Percentiles rank a stretch among this genome's conserved stretches.
phyloP scores from a whole-genome alignment of 2,888 invertebrate genomes.

The Mythimna loreyi region DNA sequence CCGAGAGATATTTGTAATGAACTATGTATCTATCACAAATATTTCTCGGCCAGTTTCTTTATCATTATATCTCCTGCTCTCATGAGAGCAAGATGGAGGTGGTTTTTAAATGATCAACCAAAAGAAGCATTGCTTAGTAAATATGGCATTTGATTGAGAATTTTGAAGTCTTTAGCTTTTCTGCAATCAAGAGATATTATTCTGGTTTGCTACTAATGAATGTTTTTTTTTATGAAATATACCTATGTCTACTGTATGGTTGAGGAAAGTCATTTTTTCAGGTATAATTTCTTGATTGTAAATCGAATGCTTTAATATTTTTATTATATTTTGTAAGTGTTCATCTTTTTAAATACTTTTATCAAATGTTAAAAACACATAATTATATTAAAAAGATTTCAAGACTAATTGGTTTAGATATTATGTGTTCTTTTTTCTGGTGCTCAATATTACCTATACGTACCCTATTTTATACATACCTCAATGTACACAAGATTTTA shows the following conservation, averaged over 20 bases:
- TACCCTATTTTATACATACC: slow-evolving; percentile 31
- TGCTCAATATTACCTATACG: slow-evolving; percentile 48
- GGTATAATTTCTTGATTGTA: neutral
- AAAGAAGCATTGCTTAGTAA: no score
- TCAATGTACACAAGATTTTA: slow-evolving; percentile 45
- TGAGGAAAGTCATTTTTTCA: neutral
- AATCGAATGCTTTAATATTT: neutral
- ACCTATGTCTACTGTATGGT: neutral
- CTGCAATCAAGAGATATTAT: no score
- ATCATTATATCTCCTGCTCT: no score
- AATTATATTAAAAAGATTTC: neutral
- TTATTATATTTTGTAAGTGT: neutral
- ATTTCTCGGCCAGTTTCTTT: no score
- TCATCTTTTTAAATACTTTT: neutral
- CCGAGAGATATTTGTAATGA: no score
- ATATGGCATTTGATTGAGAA: neutral
- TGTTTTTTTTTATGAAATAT: neutral
- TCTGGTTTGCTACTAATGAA: neutral
- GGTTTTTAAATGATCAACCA: no score
- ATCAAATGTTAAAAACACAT: no score
- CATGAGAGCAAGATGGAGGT: no score
- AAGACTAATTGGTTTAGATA: slow-evolving; percentile 12
- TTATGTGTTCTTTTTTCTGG: neutral
- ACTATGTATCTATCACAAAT: no score
- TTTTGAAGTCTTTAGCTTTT: neutral